A percentile compares a stretch with the other conserved stretches of the same genome.
Conservation (phyloP, 2,888 invertebrate genomes). For the Thecophora atra region DNA sequence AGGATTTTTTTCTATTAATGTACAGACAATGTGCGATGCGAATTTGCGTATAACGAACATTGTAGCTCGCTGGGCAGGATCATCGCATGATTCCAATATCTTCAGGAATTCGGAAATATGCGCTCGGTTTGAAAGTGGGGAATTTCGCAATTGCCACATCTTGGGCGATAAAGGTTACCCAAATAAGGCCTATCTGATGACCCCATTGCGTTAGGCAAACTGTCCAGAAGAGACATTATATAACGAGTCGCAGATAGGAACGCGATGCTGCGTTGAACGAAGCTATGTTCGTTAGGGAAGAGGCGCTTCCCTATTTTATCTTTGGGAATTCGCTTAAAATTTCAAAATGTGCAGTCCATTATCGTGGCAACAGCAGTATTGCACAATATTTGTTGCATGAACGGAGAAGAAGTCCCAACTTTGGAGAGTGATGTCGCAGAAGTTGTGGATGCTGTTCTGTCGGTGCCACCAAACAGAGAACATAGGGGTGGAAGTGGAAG, state of each 20-base stretch:
- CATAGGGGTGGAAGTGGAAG: not conserved
- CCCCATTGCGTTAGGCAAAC: not conserved
- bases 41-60: no score
- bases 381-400: conserved; percentile 38
- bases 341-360: conserved; percentile 32
- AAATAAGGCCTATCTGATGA: not conserved
- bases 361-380: conserved; percentile 40
- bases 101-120: no score
- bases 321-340: conserved; percentile 35
- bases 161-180: conserved; percentile 4
- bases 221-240: conserved; percentile 29
- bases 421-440: not conserved
- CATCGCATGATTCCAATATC: no score
- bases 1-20: no score
- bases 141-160: conserved; percentile 4
- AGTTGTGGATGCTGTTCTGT: not conserved
- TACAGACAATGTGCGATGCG: no score
- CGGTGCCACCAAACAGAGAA: not conserved
- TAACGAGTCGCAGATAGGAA: conserved; percentile 38
- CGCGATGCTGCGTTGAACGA: conserved; percentile 36
- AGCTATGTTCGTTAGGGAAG: conserved; percentile 40
- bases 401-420: not conserved
- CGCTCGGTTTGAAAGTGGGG: not conserved
- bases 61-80: no score
- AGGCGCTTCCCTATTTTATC: conserved; percentile 39